Evolutionary conservation across 1,140 invertebrate genomes (phyloP).

Genomic region (Aphaenogaster ashmeadi): DNA sequence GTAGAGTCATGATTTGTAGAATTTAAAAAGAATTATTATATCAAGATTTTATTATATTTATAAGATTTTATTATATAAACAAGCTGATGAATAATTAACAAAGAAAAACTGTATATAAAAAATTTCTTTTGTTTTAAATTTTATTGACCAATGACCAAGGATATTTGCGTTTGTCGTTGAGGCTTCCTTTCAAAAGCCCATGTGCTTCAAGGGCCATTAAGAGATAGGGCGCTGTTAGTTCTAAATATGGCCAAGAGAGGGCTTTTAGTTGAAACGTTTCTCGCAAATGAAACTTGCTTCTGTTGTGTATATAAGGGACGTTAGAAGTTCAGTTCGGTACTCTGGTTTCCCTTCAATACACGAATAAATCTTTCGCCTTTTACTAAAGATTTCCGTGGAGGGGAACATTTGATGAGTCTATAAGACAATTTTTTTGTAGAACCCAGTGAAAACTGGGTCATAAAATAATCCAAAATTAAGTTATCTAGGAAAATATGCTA

Average conservation of each 20-base stretch:
- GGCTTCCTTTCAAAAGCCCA: background rate
- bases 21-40: background rate
- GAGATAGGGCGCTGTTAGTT: background rate
- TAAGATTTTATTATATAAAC: background rate
- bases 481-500: background rate
- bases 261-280: background rate
- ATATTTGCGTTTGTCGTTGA: background rate
- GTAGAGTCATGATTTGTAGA: background rate
- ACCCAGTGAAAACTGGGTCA: slow-evolving; percentile 62
- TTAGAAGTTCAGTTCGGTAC: accelerated
- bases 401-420: slow-evolving; percentile 73
- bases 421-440: slow-evolving; percentile 63
- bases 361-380: slow-evolving; percentile 79
- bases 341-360: slow-evolving; percentile 76
- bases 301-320: background rate
- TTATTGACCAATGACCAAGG: too few species aligned
- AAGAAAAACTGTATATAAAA: background rate
- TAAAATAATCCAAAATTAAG: background rate
- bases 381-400: slow-evolving; percentile 80
- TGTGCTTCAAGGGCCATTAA: too few species aligned
- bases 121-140: background rate
- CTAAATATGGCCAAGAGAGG: slow-evolving; percentile 27
- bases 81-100: background rate
- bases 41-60: background rate
- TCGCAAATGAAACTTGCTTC: background rate